Percentiles rank a stretch among this genome's conserved stretches.
Evolutionary conservation across 2,113 vertebrate genomes (phyloP).

Genomic region (Sceloporus undulatus): DNA sequence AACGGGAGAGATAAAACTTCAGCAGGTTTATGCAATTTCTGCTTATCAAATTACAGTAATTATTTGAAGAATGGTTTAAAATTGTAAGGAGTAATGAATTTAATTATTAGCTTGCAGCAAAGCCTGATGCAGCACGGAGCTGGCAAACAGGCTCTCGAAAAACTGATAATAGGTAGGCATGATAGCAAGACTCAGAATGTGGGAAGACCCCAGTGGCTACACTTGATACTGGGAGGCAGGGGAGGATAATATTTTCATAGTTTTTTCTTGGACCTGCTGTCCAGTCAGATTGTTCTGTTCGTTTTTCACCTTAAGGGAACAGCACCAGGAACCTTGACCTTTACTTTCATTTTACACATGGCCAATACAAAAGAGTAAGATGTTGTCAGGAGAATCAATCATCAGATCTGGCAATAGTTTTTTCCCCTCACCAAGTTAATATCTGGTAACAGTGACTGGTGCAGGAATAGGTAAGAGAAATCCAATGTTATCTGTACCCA

Average conservation of each 20-base stretch:
- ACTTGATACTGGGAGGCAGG: background rate
- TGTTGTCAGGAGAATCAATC: background rate
- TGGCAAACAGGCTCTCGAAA: constrained; percentile 56
- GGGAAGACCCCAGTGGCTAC: constrained; percentile 11
- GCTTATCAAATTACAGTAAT: constrained; percentile 78
- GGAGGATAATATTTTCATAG: background rate
- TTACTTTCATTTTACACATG: background rate
- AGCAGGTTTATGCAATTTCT: constrained; percentile 75
- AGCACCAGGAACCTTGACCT: constrained; percentile 14
- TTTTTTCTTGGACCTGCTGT: constrained; percentile 9
- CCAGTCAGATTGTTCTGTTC: constrained; percentile 29
- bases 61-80: constrained; percentile 78
- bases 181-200: background rate
- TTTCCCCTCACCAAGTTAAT: background rate
- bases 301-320: constrained; percentile 19
- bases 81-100: constrained; percentile 75
- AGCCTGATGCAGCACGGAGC: constrained; percentile 55
- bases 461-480: background rate
- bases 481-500: background rate
- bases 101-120: constrained; percentile 72
- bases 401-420: background rate
- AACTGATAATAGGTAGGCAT: constrained; percentile 25
- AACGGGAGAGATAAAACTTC: constrained; percentile 75
- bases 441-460: background rate
- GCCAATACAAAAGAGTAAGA: background rate